phyloP scores from a whole-genome alignment of 2,888 invertebrate genomes.

The Zaprionus lineosus region DNA sequence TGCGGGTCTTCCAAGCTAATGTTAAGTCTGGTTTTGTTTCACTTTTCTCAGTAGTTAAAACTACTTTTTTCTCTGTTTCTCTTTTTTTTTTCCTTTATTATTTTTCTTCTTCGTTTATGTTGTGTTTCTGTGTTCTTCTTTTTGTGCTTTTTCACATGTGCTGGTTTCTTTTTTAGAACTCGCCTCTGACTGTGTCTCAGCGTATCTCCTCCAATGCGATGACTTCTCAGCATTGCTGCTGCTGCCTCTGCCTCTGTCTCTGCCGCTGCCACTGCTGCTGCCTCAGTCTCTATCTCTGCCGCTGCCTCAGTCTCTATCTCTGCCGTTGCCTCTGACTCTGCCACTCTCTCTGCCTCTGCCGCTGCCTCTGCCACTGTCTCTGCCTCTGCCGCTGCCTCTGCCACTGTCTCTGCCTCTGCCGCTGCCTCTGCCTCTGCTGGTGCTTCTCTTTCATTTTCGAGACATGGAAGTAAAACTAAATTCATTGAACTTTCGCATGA shows the following conservation, averaged over 20 bases:
- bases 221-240: too few relatives aligned
- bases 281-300: conserved; percentile 34
- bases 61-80: conserved; percentile 40
- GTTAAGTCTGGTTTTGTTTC: conserved; percentile 79
- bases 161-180: conserved; percentile 53
- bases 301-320: background rate
- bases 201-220: conserved; percentile 1
- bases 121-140: conserved; percentile 5
- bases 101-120: conserved; percentile 18
- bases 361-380: background rate
- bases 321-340: conserved; percentile 25
- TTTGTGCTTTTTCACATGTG: conserved; percentile 46
- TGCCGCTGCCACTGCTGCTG: background rate
- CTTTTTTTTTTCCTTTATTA: conserved; percentile 10
- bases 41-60: conserved; percentile 67
- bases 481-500: conserved; percentile 82
- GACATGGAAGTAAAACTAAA: conserved; percentile 81
- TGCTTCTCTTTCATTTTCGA: conserved; percentile 45
- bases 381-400: too few relatives aligned
- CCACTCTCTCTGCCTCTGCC: conserved; percentile 13
- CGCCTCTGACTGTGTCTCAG: conserved; percentile 49
- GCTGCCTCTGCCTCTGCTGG: background rate
- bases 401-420: conserved; percentile 1
- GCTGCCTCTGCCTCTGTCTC: background rate
- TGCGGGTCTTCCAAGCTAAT: too few relatives aligned